phyloP scores from a whole-genome alignment of 2,113 vertebrate genomes.

The Halcyon senegalensis region DNA sequence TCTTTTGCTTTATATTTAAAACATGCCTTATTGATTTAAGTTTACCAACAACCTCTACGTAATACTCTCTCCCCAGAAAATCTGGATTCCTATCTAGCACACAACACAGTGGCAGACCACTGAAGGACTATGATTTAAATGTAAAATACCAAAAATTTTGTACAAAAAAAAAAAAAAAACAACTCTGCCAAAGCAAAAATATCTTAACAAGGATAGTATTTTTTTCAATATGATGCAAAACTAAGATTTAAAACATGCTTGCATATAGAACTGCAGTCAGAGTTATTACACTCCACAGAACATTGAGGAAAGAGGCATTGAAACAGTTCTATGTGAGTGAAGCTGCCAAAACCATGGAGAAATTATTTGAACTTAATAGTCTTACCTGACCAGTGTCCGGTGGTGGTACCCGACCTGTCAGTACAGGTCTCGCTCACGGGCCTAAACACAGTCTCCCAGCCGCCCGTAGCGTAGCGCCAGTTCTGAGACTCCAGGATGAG shows the following conservation, averaged over 20 bases:
- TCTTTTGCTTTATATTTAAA: background rate
- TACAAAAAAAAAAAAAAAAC: background rate
- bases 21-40: background rate
- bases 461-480: conserved; percentile 95
- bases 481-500: conserved; percentile 97
- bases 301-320: background rate
- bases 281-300: rapidly evolving
- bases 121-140: background rate
- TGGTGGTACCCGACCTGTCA: conserved; percentile 88
- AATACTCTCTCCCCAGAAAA: background rate
- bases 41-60: background rate
- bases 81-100: background rate
- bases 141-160: background rate
- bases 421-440: conserved; percentile 95
- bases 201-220: background rate
- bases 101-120: background rate
- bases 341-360: background rate
- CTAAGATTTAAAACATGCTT: background rate
- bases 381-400: conserved; percentile 97
- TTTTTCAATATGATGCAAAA: background rate
- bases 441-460: conserved; percentile 97
- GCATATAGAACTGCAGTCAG: background rate
- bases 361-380: rapidly evolving
- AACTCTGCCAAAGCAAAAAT: background rate
- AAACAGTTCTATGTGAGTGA: rapidly evolving